Evolutionary conservation across 2,888 invertebrate species (phyloP), one percentile per base, ranked within the genome.

Genomic region (Rosalia funebris): DNA sequence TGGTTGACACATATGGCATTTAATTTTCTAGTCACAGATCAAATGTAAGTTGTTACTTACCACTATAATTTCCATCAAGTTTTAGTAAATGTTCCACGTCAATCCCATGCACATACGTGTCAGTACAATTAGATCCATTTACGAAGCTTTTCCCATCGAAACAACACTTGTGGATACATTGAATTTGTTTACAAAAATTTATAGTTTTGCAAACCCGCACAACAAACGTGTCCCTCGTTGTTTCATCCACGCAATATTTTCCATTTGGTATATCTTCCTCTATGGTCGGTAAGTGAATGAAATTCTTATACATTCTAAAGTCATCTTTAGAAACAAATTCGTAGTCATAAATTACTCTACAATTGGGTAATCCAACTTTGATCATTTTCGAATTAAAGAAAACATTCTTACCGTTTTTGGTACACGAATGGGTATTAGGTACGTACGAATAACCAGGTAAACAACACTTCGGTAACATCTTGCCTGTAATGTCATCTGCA

Each of bases 151-250:
- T 69, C 12, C 85, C 86, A 14, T 84, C 78, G 1, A 83, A 83
- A 70, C 86, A 86, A 67, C 86, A 86, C 73, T 86, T 86, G 46
- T 81, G 82, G 1, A 86, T 63, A 65, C 85, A 84, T 59, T 59
- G 69, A 12, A 66, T 63, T 3, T 20, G 53, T 9, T 68, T 54
- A 46, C 76, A 76, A 31, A 74, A 50, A 4, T 65, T 58, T 16
- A 59, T 69, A 60, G 68, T 61, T 14, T 61, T 58, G 55, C 77
- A 77, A 39, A 70, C 44, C 54, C 75, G 68, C 32, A 71, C 55
- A 11, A 73, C 60, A 31, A 58, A 58, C 20, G 57, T 42, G 4
- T 63, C 58, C 10, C 68, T 58, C 4, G 48, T 44, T 3, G 67
- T 71, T 46, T 62, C 57, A 37, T 74, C 77, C 10, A 74, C n/a